Evolutionary conservation across 1,140 invertebrate genomes (phyloP).

Genomic region (Eriocheir sinensis): DNA sequence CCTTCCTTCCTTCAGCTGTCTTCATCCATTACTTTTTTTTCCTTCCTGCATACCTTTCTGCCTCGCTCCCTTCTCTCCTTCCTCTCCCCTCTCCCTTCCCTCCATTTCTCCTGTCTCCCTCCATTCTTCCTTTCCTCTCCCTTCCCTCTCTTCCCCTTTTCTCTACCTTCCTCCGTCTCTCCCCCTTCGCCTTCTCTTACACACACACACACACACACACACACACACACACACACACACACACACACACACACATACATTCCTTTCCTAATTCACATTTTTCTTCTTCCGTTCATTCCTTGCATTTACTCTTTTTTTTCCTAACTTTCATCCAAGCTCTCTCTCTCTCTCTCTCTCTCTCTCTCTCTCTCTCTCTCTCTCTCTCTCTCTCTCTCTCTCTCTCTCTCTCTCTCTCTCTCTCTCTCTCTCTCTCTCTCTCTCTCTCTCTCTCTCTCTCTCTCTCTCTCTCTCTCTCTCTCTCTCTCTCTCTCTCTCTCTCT

Average conservation of each 20-base stretch:
- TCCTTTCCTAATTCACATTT: neutral
- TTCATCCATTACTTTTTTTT: neutral
- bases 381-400: neutral
- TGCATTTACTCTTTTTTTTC: neutral
- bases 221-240: slow-evolving; percentile 22
- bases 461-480: neutral
- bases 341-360: neutral
- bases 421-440: neutral
- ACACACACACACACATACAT: slow-evolving; percentile 24
- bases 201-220: neutral
- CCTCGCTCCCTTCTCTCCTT: neutral
- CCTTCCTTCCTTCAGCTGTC: neutral
- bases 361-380: neutral
- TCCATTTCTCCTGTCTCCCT: neutral
- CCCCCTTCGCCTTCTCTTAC: neutral
- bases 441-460: too few relatives aligned
- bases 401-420: neutral
- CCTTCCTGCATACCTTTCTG: neutral
- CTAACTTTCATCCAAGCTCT: too few relatives aligned
- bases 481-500: neutral
- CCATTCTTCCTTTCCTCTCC: neutral
- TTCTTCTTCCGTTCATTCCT: neutral
- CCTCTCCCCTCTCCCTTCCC: neutral
- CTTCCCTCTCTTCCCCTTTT: slow-evolving; percentile 37
- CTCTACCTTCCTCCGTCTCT: neutral